These are phyloP conservation scores for Drosophila mayri DNA, from an alignment of 1,140 invertebrate species.

Conservation along the genomic window DNA sequence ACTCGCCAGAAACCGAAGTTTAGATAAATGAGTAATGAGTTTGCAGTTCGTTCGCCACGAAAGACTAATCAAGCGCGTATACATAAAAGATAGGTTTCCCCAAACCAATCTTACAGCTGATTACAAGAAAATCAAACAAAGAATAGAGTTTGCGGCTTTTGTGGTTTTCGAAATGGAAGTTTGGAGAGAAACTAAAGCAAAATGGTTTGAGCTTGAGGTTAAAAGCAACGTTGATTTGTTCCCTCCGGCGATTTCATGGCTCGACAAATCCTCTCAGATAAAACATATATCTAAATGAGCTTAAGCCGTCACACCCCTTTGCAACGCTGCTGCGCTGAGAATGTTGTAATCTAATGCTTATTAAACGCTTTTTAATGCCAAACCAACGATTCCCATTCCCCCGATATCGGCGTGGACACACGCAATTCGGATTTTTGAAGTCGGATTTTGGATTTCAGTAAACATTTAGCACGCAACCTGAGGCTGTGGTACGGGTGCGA, in stretches of 20 bases:
- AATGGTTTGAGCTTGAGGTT: constrained; percentile 37
- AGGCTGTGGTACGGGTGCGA: constrained; percentile 16
- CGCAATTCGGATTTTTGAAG: constrained; percentile 53
- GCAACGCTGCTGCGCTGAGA: constrained; percentile 13
- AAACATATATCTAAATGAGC: constrained; percentile 55
- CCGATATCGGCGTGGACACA: constrained; percentile 44
- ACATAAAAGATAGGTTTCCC: constrained; percentile 23
- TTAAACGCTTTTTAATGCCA: constrained; percentile 81
- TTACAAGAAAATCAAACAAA: constrained; percentile 43
- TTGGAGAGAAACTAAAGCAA: constrained; percentile 31
- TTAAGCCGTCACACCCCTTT: constrained; percentile 45
- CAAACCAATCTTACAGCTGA: constrained; percentile 22
- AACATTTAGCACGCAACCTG: constrained; percentile 79
- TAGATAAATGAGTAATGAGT: constrained; percentile 51
- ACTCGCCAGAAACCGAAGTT: constrained; percentile 30
- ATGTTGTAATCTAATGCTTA: constrained; percentile 82
- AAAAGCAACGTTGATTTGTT: constrained; percentile 2
- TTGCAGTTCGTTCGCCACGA: constrained; percentile 20
- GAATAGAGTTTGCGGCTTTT: constrained; percentile 48
- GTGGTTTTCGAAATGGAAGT: constrained; percentile 13
- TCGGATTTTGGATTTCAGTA: constrained; percentile 48
- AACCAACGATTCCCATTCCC: constrained; percentile 39
- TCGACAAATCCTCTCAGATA: constrained; percentile 32
- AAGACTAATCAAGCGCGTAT: constrained; percentile 44
- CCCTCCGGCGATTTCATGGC: constrained; percentile 36